A percentile compares a stretch with the other conserved stretches of the same genome.
phyloP scores from a whole-genome alignment of 2,113 vertebrate genomes.

The Cranoglanis bouderius region DNA sequence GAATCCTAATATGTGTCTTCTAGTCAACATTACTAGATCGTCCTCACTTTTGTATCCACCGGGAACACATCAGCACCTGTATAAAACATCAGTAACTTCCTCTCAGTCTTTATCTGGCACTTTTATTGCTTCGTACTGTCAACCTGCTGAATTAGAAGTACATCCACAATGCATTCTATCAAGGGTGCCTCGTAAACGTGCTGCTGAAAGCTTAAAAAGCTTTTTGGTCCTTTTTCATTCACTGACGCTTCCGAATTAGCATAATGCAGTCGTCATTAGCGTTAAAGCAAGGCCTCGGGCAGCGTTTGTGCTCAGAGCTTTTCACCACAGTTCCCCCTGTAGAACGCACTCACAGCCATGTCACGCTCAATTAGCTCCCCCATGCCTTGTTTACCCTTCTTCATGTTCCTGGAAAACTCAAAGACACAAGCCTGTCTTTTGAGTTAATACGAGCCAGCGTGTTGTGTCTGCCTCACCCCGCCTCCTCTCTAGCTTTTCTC shows the following conservation, averaged over 20 bases:
- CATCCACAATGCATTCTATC: slow-evolving; percentile 10
- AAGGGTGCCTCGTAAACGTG: slow-evolving; percentile 22
- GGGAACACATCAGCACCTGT: slow-evolving; percentile 4
- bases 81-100: slow-evolving; percentile 17
- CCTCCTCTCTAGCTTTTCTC: slow-evolving; percentile 51
- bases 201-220: slow-evolving; percentile 17
- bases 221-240: not conserved
- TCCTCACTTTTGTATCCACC: not conserved
- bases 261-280: slow-evolving; percentile 43
- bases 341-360: slow-evolving; percentile 60
- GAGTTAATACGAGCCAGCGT: slow-evolving; percentile 58
- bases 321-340: slow-evolving; percentile 51
- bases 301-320: slow-evolving; percentile 8
- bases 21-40: not conserved
- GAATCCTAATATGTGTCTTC: not conserved
- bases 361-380: slow-evolving; percentile 67
- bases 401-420: slow-evolving; percentile 62
- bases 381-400: slow-evolving; percentile 60
- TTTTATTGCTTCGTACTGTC: slow-evolving; percentile 14
- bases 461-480: slow-evolving; percentile 38
- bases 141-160: slow-evolving; percentile 20
- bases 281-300: slow-evolving; percentile 29
- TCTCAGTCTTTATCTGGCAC: slow-evolving; percentile 32
- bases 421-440: slow-evolving; percentile 58
- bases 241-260: slow-evolving; percentile 35